These are phyloP conservation scores for Acanthornis magna DNA, from an alignment of 2,797 vertebrate species.

Conservation along the genomic window DNA sequence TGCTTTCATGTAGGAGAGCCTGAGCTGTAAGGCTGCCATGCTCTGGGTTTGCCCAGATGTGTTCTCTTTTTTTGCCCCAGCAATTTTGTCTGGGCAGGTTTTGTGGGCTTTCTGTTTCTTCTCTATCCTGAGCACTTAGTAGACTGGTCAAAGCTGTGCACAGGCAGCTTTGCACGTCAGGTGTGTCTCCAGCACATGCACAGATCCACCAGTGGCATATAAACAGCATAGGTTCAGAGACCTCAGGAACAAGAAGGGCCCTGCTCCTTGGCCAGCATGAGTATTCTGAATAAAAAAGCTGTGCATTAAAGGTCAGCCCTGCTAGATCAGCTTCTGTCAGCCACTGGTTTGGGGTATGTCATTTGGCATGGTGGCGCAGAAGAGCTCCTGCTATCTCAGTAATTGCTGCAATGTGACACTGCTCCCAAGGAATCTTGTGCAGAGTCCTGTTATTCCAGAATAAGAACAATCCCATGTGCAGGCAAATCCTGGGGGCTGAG, in stretches of 20 bases:
- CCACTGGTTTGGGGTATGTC: neutral
- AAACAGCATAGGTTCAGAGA: neutral
- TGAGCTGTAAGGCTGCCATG: neutral
- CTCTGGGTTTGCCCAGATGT: neutral
- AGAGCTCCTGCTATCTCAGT: neutral
- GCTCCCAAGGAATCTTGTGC: neutral
- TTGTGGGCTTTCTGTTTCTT: neutral
- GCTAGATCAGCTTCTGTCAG: neutral
- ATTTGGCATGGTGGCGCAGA: neutral
- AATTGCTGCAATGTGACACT: neutral
- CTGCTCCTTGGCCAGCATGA: rapidly evolving
- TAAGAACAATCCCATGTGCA: neutral
- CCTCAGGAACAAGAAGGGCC: neutral
- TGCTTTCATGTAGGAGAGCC: neutral
- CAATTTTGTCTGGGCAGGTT: neutral
- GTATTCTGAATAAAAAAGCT: neutral
- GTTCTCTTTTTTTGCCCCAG: neutral
- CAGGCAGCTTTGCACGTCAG: neutral
- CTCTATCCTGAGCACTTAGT: neutral
- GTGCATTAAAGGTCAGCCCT: neutral
- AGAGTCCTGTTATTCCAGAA: neutral
- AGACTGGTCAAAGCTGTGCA: neutral
- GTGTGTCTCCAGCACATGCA: rapidly evolving
- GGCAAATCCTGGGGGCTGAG: neutral
- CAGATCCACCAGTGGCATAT: rapidly evolving